Base-by-base conservation (phyloP, 2,113 vertebrate genomes). In the Raja brachyura region DNA sequence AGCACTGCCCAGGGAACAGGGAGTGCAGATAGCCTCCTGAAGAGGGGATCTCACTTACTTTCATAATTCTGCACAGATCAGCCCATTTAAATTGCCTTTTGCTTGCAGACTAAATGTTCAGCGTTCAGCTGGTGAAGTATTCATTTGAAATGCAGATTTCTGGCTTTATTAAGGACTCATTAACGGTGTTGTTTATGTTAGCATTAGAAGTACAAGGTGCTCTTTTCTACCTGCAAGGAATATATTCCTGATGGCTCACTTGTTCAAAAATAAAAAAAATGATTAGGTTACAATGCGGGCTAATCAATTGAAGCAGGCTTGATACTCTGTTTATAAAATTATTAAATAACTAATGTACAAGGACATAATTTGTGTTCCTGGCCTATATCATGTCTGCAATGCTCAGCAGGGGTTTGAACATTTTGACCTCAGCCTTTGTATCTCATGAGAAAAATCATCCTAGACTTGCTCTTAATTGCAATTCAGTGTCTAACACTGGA, bases 41-140 rank as follows among this genome's bases (percentile, higher is more conserved):
- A 70, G 20, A 48, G 4, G 39, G 39, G 11, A 92, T 73, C 9
- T 25, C 9, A 25, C 18, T 48, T 31, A 92, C 90, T 25, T 22
- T 70, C 33, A 70, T 48, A 92, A 74, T 73, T 92, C 68, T 92
- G 90, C 48, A 92, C 39, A 48, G 90, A 31, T 74, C 13, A 73
- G 90, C 90, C 90, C 70, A 92, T 92, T 92, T 92, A 74, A 92
- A 92, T 73, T 54, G 70, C 68, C 73, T 92, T 48, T 92, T 92
- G 20, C 59, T 16, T 73, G 39, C 33, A 54, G 31, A 88, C 28
- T 31, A 20, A 88, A 88, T n/a, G 11, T 14, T 73, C 31, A 73
- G 16, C 66, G 25, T 74, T 73, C 66, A 70, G 90, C 22, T 92
- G 70, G 68, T 92, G 68, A 70, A 70, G 66, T 25, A 14, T 28